phyloP scores from a whole-genome alignment of 2,888 invertebrate species.

The Drosophila borborema region DNA sequence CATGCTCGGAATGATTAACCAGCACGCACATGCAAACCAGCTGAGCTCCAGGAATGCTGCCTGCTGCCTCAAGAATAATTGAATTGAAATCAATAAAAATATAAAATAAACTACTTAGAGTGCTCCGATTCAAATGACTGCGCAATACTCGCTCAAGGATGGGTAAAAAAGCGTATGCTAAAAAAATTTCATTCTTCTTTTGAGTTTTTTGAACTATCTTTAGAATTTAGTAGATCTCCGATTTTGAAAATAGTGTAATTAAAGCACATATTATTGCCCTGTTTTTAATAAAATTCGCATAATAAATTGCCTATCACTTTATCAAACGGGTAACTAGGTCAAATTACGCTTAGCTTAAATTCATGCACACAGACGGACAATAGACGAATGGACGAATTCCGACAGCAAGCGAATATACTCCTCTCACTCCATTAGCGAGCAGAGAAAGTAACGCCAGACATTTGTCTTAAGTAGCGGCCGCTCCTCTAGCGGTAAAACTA shows the following conservation, averaged over 20 bases:
- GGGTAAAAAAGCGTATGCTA: no score
- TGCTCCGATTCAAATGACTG: not conserved
- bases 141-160: not conserved
- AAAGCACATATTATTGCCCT: no score
- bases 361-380: not conserved
- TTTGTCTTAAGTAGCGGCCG: conserved; percentile 23
- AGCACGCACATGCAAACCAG: conserved; percentile 44
- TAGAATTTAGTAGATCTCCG: not conserved
- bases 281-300: no score
- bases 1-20: conserved; percentile 62
- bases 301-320: no score
- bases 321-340: not conserved
- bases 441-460: conserved; percentile 5
- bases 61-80: conserved; percentile 45
- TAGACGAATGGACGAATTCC: not conserved
- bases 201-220: not conserved
- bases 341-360: not conserved
- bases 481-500: conserved; percentile 58
- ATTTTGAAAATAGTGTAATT: no score
- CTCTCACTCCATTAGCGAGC: not conserved
- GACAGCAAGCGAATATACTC: not conserved
- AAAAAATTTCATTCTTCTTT: not conserved
- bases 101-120: conserved; percentile 7
- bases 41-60: conserved; percentile 38
- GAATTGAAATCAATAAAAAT: conserved; percentile 67